Evolutionary conservation across 2,888 invertebrate species (phyloP).

Genomic region (Eupithecia vulgata): DNA sequence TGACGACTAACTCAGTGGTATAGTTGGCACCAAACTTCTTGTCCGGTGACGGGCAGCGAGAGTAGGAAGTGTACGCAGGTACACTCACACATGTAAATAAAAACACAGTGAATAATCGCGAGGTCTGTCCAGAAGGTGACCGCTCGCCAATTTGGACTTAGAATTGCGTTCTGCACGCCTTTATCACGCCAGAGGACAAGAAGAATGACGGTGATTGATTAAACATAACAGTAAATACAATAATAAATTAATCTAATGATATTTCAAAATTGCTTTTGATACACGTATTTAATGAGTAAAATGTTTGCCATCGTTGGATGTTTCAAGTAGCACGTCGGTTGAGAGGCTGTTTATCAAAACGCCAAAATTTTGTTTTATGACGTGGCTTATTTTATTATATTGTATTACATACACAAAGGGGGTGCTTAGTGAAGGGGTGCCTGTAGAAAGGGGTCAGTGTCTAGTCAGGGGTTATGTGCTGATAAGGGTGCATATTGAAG

Average conservation of each 20-base stretch:
- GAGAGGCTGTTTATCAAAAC: not conserved
- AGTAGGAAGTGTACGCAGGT: too few relatives aligned
- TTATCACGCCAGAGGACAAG: too few relatives aligned
- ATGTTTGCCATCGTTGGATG: slow-evolving; percentile 1
- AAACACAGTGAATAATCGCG: too few relatives aligned
- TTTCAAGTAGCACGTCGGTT: not conserved
- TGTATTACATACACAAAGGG: not conserved
- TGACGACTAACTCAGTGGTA: not conserved
- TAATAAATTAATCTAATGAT: slow-evolving; percentile 24
- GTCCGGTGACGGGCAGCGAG: too few relatives aligned
- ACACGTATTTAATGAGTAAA: slow-evolving; percentile 36
- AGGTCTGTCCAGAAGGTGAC: too few relatives aligned
- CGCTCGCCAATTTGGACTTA: too few relatives aligned
- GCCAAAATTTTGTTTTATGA: not conserved
- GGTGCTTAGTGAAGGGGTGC: not conserved
- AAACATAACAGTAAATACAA: not conserved
- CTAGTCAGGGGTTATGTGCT: not conserved
- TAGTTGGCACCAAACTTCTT: too few relatives aligned
- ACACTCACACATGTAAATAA: too few relatives aligned
- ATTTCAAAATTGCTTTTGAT: slow-evolving; percentile 40
- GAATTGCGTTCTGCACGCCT: too few relatives aligned
- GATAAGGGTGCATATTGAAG: not conserved
- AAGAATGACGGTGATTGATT: too few relatives aligned
- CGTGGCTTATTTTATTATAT: not conserved
- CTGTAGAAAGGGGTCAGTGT: not conserved